A percentile compares a stretch with the other conserved stretches of the same genome.
Evolutionary conservation across 37 sponge, comb jelly and placozoan genomes (phyloP).

Genomic region (Halisarca cf. caerulea): DNA sequence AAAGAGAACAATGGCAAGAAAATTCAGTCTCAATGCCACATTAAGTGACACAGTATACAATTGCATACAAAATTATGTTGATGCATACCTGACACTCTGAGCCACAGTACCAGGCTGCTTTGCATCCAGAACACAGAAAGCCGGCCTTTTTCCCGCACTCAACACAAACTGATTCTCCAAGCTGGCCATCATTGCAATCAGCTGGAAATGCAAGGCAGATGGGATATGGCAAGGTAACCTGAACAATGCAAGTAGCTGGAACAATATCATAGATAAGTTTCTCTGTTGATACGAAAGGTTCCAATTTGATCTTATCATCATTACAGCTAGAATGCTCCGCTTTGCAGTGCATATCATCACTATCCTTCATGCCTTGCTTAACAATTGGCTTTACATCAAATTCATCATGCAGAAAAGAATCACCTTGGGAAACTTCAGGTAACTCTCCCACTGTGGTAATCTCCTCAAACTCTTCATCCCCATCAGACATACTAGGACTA

Average conservation of each 20-base stretch:
- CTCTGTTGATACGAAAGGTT: too few relatives aligned
- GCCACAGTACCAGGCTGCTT: conserved; percentile 85
- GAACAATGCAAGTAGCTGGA: conserved; percentile 12
- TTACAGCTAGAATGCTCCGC: too few relatives aligned
- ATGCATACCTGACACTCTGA: conserved; percentile 78
- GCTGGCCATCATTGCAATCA: neutral
- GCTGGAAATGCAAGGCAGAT: conserved; percentile 4
- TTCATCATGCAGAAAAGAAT: too few relatives aligned
- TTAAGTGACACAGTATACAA: neutral
- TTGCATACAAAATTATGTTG: neutral
- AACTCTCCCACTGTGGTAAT: too few relatives aligned
- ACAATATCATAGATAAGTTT: too few relatives aligned
- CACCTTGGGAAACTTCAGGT: too few relatives aligned
- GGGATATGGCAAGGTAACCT: conserved; percentile 8
- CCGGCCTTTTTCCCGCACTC: conserved; percentile 70
- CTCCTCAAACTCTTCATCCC: neutral
- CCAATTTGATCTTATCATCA: too few relatives aligned
- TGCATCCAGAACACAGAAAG: conserved; percentile 87
- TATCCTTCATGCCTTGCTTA: too few relatives aligned
- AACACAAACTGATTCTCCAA: too few relatives aligned
- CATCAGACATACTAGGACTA: conserved; percentile 4
- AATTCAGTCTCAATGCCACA: neutral
- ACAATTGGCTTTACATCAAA: too few relatives aligned
- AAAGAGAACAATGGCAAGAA: neutral
- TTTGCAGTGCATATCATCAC: too few relatives aligned